Evolutionary conservation across 2,797 vertebrate genomes (phyloP), one percentile per base, ranked within the genome.

Genomic region (Luscinia megarhynchos): DNA sequence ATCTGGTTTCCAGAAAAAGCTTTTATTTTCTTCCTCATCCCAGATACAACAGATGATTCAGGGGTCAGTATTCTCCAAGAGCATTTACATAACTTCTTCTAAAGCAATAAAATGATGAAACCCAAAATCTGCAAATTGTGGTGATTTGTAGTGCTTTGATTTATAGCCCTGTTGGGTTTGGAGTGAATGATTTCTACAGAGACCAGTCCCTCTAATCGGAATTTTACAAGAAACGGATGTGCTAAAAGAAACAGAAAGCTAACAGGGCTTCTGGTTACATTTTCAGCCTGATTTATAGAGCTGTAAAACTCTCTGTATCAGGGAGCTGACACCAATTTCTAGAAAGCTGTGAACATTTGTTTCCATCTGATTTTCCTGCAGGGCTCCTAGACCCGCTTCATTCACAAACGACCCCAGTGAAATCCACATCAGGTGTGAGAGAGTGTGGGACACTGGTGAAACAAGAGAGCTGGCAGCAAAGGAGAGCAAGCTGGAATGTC

Each of bases 251-350:
- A 97, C 94, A 94, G 96, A 95, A 93, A 95, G 86, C 96, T 92
- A 96, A 90, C 86, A 82, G 89, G 93, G 96, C 96, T 97, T 96
- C 96, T 96, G 96, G 94, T 96, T 97, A 96, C 96, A 94, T 96
- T 96, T 96, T 96, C 94, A 91, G 93, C 93, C 90, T 96, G 96
- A 97, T 97, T 97, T 96, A 97, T 96, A 94, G 95, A 94, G 95
- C 91, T 95, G 94, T 97, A 97, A 97, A 97, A 95, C 94, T 89
- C 93, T 89, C 92, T 84, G 92, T 95, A 97, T 97, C 96, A 96
- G 87, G 94, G 93, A 96, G 76, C 94, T 95, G 96, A 97, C 95
- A 94, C 92, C 94, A 93, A 81, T 96, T 96, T 96, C 87, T 94
- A 87, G 87, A 95, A 93, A 94, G 93, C 96, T 97, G 96, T 95